phyloP scores from a whole-genome alignment of 1,140 invertebrate species.

The Trichogramma pretiosum region DNA sequence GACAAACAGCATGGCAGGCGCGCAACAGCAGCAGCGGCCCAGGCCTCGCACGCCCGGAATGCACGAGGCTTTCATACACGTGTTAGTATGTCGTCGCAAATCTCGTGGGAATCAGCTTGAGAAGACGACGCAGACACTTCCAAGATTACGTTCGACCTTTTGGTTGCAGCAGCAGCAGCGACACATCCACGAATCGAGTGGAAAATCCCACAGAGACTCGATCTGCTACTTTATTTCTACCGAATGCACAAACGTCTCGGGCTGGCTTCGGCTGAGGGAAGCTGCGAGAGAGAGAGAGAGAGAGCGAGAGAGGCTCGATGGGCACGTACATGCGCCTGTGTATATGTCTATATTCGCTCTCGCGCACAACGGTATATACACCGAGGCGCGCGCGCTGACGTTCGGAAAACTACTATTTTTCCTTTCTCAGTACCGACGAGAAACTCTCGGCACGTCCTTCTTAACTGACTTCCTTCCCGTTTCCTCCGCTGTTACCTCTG shows the following conservation, averaged over 20 bases:
- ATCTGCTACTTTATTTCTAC: slow-evolving; percentile 19
- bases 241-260: slow-evolving; percentile 11
- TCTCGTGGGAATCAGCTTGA: slow-evolving; percentile 30
- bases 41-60: background rate
- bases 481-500: background rate
- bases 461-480: slow-evolving; percentile 7
- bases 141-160: slow-evolving; percentile 31
- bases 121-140: slow-evolving; percentile 31
- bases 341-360: too few species aligned
- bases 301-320: too few species aligned
- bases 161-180: background rate
- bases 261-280: slow-evolving; percentile 1
- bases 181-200: slow-evolving; percentile 13
- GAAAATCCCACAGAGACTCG: slow-evolving; percentile 20
- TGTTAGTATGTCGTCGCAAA: background rate
- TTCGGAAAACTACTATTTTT: slow-evolving; percentile 14
- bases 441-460: slow-evolving; percentile 10
- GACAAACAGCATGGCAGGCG: background rate
- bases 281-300: too few species aligned
- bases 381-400: slow-evolving; percentile 1
- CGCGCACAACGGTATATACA: background rate
- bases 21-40: background rate
- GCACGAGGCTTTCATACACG: slow-evolving; percentile 3
- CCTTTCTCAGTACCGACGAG: too few species aligned
- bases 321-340: slow-evolving; percentile 14